phyloP scores from a whole-genome alignment of 2,797 vertebrate genomes.

The Steatocranus sp. region DNA sequence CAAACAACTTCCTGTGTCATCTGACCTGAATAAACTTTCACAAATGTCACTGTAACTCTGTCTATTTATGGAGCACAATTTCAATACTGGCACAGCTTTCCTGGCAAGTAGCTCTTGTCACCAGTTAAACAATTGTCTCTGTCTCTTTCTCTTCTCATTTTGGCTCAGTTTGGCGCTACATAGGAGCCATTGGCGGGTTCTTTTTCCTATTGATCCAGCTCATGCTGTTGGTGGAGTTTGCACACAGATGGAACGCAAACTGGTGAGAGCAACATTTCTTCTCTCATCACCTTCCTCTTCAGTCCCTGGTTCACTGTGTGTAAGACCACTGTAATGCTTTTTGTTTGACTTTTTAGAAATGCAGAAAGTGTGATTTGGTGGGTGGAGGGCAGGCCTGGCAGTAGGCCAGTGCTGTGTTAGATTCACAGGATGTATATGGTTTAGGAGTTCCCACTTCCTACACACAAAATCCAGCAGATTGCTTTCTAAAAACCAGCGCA shows the following conservation, averaged over 20 bases:
- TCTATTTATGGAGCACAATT: background rate
- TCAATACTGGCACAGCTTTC: background rate
- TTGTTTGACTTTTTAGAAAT: background rate
- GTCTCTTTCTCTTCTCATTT: background rate
- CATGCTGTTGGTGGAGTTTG: slow-evolving; percentile 91
- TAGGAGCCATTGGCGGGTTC: slow-evolving; percentile 84
- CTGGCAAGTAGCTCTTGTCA: background rate
- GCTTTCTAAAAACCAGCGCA: background rate
- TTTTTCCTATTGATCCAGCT: slow-evolving; percentile 91
- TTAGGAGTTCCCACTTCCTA: slow-evolving; percentile 18
- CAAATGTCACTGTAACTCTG: background rate
- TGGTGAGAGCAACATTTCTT: slow-evolving; percentile 78
- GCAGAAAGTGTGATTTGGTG: background rate
- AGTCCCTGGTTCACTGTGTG: background rate
- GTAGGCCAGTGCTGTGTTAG: background rate
- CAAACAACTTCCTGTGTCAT: background rate
- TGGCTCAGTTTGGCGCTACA: slow-evolving; percentile 86
- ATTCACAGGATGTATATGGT: slow-evolving; percentile 48
- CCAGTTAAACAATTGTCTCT: background rate
- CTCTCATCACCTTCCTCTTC: background rate
- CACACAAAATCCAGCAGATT: background rate
- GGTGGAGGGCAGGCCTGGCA: slow-evolving; percentile 8
- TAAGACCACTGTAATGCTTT: background rate
- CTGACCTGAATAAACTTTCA: background rate
- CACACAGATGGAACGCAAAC: slow-evolving; percentile 98